phyloP scores from a whole-genome alignment of 2,113 vertebrate genomes.

The Eonycteris spelaea region DNA sequence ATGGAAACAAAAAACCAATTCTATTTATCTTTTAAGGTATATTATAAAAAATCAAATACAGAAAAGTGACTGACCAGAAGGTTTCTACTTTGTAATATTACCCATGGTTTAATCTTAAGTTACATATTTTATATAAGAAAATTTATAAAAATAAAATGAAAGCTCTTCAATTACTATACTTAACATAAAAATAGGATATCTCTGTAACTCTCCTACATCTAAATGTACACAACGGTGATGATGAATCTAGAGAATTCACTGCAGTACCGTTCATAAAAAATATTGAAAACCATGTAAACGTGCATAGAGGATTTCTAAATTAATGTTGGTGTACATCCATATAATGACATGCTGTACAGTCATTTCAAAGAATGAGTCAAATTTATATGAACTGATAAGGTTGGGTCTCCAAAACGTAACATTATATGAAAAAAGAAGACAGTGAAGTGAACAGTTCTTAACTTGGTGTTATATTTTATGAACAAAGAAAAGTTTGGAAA shows the following conservation, averaged over 20 bases:
- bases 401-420: neutral
- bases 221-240: neutral
- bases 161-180: neutral
- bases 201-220: neutral
- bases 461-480: neutral
- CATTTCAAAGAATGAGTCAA: neutral
- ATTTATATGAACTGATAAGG: neutral
- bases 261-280: neutral
- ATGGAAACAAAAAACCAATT: neutral
- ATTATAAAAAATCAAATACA: neutral
- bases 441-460: neutral
- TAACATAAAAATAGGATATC: neutral
- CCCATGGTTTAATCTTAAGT: neutral
- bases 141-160: neutral
- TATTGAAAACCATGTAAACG: neutral
- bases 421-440: neutral
- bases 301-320: neutral
- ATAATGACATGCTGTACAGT: neutral
- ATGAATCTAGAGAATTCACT: neutral
- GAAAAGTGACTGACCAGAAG: neutral
- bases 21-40: neutral
- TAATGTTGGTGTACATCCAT: neutral
- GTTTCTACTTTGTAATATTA: neutral
- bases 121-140: neutral
- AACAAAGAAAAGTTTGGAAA: neutral